A percentile compares a stretch with the other conserved stretches of the same genome.
Evolutionary conservation across 2,797 vertebrate species (phyloP).

Genomic region (Neostethus bicornis): DNA sequence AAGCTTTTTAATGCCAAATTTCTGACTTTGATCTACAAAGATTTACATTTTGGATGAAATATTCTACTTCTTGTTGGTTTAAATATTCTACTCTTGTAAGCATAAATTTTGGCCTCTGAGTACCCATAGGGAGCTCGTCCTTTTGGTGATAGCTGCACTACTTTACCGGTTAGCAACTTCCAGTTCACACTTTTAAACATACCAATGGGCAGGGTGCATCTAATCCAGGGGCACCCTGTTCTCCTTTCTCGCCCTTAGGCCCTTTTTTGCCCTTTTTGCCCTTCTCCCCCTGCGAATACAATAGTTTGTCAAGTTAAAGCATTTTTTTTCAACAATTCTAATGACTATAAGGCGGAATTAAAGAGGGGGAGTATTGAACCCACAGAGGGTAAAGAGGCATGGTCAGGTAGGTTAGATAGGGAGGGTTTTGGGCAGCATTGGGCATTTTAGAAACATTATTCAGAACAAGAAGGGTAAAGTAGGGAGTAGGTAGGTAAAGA

Average conservation of each 20-base stretch:
- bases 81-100: background rate
- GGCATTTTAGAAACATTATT: slow-evolving; percentile 71
- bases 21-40: slow-evolving; percentile 11
- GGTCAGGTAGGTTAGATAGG: slow-evolving; percentile 79
- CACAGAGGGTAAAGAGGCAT: slow-evolving; percentile 65
- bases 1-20: slow-evolving; percentile 19
- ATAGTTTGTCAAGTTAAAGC: slow-evolving; percentile 89
- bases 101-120: slow-evolving; percentile 49
- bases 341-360: slow-evolving; percentile 70
- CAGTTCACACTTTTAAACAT: slow-evolving; percentile 85
- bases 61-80: slow-evolving; percentile 2
- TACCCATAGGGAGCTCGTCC: slow-evolving; percentile 79
- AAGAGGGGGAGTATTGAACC: slow-evolving; percentile 62
- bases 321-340: slow-evolving; percentile 51
- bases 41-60: no score
- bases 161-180: slow-evolving; percentile 71
- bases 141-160: slow-evolving; percentile 61
- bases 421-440: slow-evolving; percentile 64
- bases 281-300: slow-evolving; percentile 99
- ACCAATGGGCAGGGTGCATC: slow-evolving; percentile 99
- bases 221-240: slow-evolving; percentile 99
- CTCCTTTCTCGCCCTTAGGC: slow-evolving; percentile 99
- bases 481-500: slow-evolving; percentile 68
- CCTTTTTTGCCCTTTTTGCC: slow-evolving; percentile 99
- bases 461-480: slow-evolving; percentile 64